phyloP scores from a whole-genome alignment of 2,797 vertebrate genomes.

The Austrolebias charrua region DNA sequence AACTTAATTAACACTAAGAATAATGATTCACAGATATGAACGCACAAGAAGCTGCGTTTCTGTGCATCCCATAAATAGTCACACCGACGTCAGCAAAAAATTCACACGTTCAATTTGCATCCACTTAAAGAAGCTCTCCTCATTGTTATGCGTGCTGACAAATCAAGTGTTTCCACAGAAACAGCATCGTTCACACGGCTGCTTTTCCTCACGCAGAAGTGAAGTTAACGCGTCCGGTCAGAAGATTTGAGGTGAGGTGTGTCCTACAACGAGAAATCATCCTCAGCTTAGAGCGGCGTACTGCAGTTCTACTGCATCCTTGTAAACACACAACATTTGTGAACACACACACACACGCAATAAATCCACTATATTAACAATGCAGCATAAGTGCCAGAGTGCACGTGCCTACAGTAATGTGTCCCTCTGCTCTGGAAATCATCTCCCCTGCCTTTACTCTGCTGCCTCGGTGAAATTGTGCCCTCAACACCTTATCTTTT shows the following conservation, averaged over 20 bases:
- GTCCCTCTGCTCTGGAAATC: constrained; percentile 36
- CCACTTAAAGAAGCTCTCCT: constrained; percentile 23
- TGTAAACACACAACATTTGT: constrained; percentile 15
- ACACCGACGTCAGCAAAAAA: constrained; percentile 27
- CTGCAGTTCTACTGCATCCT: constrained; percentile 14
- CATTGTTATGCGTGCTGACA: constrained; percentile 30
- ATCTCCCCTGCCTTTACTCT: constrained; percentile 37
- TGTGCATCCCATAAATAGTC: constrained; percentile 11
- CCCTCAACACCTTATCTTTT: constrained; percentile 61
- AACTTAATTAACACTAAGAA: constrained; percentile 9
- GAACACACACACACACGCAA: constrained; percentile 16
- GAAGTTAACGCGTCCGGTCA: neutral
- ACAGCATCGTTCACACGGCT: constrained; percentile 6
- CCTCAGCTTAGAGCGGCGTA: constrained; percentile 14
- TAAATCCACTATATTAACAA: constrained; percentile 43
- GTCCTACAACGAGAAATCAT: constrained; percentile 16
- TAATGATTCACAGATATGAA: neutral
- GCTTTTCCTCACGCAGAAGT: neutral
- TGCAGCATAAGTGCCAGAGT: constrained; percentile 37
- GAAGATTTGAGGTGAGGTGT: constrained; percentile 7
- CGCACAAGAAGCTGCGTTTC: neutral
- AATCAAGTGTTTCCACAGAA: constrained; percentile 10
- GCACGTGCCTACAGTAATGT: constrained; percentile 18
- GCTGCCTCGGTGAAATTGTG: constrained; percentile 45
- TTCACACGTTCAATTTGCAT: constrained; percentile 22